phyloP scores from a whole-genome alignment of 2,888 invertebrate species.

The Lasiommata megera region DNA sequence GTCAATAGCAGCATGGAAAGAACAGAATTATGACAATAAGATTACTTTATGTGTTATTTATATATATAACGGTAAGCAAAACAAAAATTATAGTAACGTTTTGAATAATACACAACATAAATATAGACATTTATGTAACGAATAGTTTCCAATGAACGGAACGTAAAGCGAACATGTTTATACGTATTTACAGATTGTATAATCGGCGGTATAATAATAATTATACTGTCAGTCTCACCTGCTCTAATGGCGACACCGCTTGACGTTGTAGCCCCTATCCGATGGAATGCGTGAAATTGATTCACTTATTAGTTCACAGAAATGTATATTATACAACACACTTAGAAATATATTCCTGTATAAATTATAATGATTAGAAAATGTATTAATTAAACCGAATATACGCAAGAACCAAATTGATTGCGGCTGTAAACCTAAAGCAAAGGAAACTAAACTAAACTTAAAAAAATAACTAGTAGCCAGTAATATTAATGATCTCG shows the following conservation, averaged over 20 bases:
- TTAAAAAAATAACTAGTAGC: no score
- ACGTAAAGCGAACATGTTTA: background rate
- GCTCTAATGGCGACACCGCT: conserved; percentile 69
- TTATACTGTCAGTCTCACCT: conserved; percentile 62
- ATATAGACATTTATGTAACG: no score
- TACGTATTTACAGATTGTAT: conserved; percentile 7
- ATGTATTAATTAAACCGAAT: no score
- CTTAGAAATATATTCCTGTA: no score
- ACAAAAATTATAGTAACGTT: no score
- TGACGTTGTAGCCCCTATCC: conserved; percentile 68
- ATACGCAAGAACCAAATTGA: no score
- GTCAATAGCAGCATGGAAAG: conserved; percentile 74
- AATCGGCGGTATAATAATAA: background rate
- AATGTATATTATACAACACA: background rate
- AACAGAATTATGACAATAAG: conserved; percentile 73
- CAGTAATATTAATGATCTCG: no score
- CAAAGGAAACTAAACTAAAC: no score
- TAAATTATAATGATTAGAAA: no score
- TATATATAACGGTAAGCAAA: background rate
- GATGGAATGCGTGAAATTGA: conserved; percentile 50
- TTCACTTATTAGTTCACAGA: conserved; percentile 1
- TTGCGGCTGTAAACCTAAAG: no score
- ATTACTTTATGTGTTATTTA: conserved; percentile 36
- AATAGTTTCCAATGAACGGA: no score
- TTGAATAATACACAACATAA: no score